phyloP scores from a whole-genome alignment of 92 coral and sea anemone species.

The Pocillopora meandrina region DNA sequence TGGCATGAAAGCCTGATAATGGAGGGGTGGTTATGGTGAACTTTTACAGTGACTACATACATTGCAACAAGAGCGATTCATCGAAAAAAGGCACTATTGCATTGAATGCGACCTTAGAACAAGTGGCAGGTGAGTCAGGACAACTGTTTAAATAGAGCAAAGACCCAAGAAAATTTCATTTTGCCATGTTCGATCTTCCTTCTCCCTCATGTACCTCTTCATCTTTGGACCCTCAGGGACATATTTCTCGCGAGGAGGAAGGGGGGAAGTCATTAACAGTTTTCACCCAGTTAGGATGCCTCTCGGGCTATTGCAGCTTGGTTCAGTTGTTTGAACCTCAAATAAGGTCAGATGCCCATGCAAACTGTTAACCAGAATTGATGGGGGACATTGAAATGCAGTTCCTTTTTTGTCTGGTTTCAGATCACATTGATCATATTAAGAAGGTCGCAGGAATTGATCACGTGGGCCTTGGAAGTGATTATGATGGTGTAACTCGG shows the following conservation, averaged over 20 bases:
- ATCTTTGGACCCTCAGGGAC: neutral
- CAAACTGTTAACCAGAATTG: no score
- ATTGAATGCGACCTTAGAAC: constrained; percentile 47
- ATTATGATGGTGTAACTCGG: constrained; percentile 75
- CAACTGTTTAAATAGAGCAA: neutral
- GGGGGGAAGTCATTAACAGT: no score
- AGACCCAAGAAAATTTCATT: neutral
- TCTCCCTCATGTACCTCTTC: no score
- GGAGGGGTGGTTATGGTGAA: constrained; percentile 85
- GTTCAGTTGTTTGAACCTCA: no score
- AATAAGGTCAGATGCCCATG: no score
- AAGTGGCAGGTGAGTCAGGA: constrained; percentile 63
- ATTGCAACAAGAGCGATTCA: constrained; percentile 21
- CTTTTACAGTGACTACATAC: constrained; percentile 50
- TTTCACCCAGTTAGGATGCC: no score
- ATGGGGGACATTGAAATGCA: no score
- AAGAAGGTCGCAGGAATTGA: constrained; percentile 72
- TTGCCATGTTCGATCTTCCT: no score
- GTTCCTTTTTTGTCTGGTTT: neutral
- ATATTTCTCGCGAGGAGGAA: neutral
- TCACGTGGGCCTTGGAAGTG: constrained; percentile 77
- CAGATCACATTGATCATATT: constrained; percentile 87
- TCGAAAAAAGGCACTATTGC: neutral
- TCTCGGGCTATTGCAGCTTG: no score
- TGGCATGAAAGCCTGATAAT: constrained; percentile 53